A percentile compares a stretch with the other conserved stretches of the same genome.
Evolutionary conservation across 2,113 vertebrate genomes (phyloP).

Genomic region (Empidonax alnorum): DNA sequence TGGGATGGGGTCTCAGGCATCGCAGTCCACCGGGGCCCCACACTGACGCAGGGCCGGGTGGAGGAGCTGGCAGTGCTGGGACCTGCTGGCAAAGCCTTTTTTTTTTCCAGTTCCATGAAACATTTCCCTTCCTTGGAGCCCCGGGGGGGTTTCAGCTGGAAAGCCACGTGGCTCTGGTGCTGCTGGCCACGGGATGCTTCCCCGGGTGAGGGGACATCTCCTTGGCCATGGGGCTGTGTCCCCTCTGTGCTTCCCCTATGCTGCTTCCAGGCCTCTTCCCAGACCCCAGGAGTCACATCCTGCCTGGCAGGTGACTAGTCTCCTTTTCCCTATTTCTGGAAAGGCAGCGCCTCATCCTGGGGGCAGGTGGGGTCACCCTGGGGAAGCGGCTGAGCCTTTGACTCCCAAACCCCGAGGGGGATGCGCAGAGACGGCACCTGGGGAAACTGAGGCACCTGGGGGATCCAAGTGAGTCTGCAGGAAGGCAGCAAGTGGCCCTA

Average conservation of each 20-base stretch:
- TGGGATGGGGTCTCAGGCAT: rapidly evolving
- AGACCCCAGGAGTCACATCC: neutral
- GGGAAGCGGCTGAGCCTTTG: neutral
- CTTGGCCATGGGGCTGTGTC: neutral
- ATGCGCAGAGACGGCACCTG: rapidly evolving
- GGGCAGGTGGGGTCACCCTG: neutral
- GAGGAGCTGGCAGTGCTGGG: neutral
- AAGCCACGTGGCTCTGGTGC: neutral
- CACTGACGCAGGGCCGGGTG: neutral
- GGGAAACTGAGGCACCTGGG: neutral
- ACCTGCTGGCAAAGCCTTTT: neutral
- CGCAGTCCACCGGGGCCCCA: neutral
- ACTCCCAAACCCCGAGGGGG: neutral
- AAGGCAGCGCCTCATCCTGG: neutral
- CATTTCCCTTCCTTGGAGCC: slow-evolving; percentile 34
- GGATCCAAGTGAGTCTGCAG: neutral
- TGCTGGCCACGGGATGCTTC: neutral
- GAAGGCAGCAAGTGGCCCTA: neutral
- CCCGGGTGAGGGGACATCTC: neutral
- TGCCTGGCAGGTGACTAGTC: neutral
- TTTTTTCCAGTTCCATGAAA: slow-evolving; percentile 11
- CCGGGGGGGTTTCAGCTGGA: neutral
- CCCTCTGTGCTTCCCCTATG: rapidly evolving
- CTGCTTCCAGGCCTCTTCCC: neutral
- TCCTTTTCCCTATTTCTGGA: slow-evolving; percentile 1